These are phyloP conservation scores for Sepiola atlantica DNA, from an alignment of 2,888 invertebrate species.

Conservation along the genomic window DNA sequence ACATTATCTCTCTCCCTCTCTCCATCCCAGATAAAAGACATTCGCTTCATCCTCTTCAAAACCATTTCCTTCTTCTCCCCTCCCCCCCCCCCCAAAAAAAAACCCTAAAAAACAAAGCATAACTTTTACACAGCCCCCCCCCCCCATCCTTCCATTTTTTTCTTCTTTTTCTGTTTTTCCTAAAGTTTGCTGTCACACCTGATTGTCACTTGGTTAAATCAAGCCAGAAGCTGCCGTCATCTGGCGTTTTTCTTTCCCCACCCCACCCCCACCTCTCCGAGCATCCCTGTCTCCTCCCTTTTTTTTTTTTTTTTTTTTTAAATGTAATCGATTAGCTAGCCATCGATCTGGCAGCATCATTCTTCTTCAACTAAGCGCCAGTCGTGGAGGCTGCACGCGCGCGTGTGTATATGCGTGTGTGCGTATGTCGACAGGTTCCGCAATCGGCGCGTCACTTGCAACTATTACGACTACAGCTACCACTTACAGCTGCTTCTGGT, in stretches of 20 bases:
- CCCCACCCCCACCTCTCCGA: background rate
- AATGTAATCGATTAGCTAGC: background rate
- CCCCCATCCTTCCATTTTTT: background rate
- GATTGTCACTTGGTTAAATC: background rate
- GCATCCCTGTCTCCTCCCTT: conserved; percentile 20
- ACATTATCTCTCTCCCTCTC: too few species aligned
- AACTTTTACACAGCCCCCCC: background rate
- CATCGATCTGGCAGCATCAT: background rate
- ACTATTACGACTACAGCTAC: background rate
- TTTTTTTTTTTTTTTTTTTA: too few species aligned
- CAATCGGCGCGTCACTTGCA: background rate
- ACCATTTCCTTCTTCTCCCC: too few species aligned
- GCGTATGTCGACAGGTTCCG: background rate
- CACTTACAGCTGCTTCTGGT: background rate
- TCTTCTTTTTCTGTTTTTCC: background rate
- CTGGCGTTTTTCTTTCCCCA: background rate
- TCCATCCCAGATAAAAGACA: too few species aligned
- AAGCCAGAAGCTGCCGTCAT: background rate
- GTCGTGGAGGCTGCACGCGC: background rate
- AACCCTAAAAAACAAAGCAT: background rate
- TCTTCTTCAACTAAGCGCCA: background rate
- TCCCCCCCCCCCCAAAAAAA: too few species aligned
- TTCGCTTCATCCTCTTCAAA: too few species aligned
- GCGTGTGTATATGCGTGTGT: too few species aligned
- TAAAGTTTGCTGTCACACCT: background rate